These are phyloP conservation scores for Manis javanica DNA, from an alignment of 2,797 vertebrate species.

Conservation along the genomic window DNA sequence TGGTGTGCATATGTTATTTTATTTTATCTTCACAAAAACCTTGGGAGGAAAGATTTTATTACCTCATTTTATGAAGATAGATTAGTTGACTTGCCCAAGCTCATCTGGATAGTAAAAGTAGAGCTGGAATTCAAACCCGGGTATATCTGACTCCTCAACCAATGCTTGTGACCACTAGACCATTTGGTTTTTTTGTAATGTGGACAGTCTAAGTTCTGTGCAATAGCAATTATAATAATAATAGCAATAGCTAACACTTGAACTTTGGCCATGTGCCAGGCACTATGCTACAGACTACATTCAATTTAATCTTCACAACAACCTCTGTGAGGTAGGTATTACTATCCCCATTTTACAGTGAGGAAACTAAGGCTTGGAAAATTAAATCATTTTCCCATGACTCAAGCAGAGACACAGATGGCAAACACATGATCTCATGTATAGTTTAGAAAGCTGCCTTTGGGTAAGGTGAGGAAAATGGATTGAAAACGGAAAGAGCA, in stretches of 20 bases:
- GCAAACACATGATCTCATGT: not conserved
- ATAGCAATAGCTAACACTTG: not conserved
- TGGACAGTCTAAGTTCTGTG: not conserved
- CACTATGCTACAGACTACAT: not conserved
- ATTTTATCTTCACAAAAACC: not conserved
- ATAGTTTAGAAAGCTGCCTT: not conserved
- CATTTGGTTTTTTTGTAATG: not conserved
- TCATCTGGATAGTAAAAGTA: not conserved
- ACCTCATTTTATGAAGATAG: not conserved
- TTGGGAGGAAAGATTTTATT: not conserved
- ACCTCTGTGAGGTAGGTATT: not conserved
- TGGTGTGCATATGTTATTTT: not conserved
- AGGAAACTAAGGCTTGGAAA: not conserved
- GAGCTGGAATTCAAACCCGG: not conserved
- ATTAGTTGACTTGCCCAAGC: not conserved
- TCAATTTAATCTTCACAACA: not conserved
- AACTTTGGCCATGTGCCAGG: not conserved
- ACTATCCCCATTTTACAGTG: not conserved
- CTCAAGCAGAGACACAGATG: not conserved
- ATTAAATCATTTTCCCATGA: not conserved
- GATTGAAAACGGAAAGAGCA: not conserved
- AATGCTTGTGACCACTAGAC: not conserved
- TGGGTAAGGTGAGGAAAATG: not conserved
- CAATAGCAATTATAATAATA: not conserved
- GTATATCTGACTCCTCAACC: not conserved